phyloP scores from a whole-genome alignment of 2,797 vertebrate genomes.

The Sebastes melanostomus region DNA sequence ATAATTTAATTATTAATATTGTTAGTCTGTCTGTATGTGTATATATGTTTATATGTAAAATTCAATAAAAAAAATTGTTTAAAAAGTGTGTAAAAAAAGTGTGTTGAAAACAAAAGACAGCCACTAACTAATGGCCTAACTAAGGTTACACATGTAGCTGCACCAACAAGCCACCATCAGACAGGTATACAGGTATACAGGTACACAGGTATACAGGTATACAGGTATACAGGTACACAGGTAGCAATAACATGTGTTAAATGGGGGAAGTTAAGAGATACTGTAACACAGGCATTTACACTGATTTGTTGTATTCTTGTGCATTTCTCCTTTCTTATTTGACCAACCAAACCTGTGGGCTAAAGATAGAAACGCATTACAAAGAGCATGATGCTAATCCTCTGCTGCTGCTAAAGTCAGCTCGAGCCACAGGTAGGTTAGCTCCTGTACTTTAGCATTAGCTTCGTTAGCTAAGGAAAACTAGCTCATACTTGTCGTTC shows the following conservation, averaged over 20 bases:
- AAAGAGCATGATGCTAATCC: constrained; percentile 51
- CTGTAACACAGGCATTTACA: not conserved
- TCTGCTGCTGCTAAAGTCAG: constrained; percentile 5
- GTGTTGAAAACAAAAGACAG: too few relatives aligned
- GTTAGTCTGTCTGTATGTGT: too few relatives aligned
- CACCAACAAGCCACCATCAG: not conserved
- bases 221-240: not conserved
- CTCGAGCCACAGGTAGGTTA: constrained; percentile 65
- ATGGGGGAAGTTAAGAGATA: not conserved
- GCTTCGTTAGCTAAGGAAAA: constrained; percentile 30
- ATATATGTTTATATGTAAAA: too few relatives aligned
- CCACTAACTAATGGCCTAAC: not conserved
- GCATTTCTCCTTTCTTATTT: not conserved
- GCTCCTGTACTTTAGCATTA: constrained; percentile 29
- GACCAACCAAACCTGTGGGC: not conserved
- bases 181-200: not conserved
- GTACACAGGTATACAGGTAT: constrained; percentile 3
- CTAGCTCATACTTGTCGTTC: not conserved
- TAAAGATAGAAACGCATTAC: constrained; percentile 18
- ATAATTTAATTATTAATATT: too few relatives aligned
- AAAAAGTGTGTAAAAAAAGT: too few relatives aligned
- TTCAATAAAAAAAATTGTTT: too few relatives aligned
- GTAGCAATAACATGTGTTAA: not conserved
- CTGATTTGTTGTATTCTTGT: too few relatives aligned
- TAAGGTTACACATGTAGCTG: not conserved